Conservation (phyloP, 2,113 vertebrate genomes). For the Malurus melanocephalus region DNA sequence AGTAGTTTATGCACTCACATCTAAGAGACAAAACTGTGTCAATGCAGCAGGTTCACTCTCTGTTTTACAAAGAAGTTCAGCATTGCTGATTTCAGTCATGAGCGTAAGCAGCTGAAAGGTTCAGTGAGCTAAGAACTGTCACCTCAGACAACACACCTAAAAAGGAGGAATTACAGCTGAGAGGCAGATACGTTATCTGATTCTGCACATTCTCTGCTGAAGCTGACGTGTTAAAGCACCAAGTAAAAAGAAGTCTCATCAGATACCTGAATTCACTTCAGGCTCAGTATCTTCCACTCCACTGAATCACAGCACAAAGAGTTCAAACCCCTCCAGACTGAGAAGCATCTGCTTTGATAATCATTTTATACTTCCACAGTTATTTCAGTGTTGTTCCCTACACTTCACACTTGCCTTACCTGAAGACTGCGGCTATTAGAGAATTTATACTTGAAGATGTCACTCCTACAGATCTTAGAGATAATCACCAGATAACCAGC, state of each 20-base stretch:
- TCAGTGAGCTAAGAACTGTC: not conserved
- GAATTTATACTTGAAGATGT: not conserved
- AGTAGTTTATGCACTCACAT: not conserved
- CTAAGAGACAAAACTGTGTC: not conserved
- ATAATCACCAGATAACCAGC: not conserved
- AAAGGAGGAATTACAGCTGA: not conserved
- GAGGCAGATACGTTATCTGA: not conserved
- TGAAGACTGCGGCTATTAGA: not conserved
- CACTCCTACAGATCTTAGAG: not conserved
- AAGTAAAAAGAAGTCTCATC: not conserved
- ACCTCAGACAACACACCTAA: not conserved
- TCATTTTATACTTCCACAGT: not conserved
- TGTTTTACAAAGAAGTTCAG: not conserved
- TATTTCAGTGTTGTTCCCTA: not conserved
- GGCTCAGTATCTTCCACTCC: not conserved
- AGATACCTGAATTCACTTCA: not conserved
- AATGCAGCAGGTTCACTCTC: not conserved
- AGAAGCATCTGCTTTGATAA: not conserved
- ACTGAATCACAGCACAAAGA: accelerated
- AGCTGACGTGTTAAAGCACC: not conserved
- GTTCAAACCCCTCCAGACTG: not conserved
- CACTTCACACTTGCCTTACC: not conserved
- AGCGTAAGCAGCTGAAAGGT: not conserved
- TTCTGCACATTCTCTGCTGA: not conserved
- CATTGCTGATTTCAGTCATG: not conserved